Percentiles rank a stretch among this genome's conserved stretches.
Evolutionary conservation across 1,140 invertebrate genomes (phyloP).

Genomic region (Drosophila seguyi): DNA sequence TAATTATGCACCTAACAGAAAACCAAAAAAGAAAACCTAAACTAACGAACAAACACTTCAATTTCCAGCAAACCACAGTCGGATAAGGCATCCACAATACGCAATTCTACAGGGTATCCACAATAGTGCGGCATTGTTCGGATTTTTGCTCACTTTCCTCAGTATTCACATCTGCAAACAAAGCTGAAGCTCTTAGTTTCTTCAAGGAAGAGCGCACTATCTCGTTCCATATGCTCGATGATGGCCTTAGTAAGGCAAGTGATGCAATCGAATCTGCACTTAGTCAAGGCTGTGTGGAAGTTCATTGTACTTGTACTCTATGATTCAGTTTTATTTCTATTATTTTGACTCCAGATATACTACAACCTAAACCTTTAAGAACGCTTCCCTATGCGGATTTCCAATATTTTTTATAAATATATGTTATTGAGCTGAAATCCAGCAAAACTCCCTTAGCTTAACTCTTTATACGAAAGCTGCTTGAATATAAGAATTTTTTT

Average conservation of each 20-base stretch:
- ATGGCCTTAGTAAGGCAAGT: conserved; percentile 6
- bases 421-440: background rate
- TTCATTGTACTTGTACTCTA: conserved; percentile 5
- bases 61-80: background rate
- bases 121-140: conserved; percentile 62
- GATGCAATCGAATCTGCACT: conserved; percentile 28
- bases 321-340: background rate
- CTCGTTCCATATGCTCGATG: conserved; percentile 35
- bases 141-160: conserved; percentile 28
- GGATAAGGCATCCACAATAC: background rate
- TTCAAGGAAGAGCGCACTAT: conserved; percentile 27
- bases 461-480: background rate
- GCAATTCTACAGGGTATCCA: conserved; percentile 43
- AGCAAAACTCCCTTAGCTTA: background rate
- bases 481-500: background rate
- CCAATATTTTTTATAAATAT: background rate
- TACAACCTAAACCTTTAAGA: background rate
- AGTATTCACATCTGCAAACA: conserved; percentile 26
- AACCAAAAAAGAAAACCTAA: conserved; percentile 25
- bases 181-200: conserved; percentile 20
- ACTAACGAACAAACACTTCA: conserved; percentile 21
- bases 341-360: background rate
- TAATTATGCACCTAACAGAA: conserved; percentile 65
- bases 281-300: conserved; percentile 10
- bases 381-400: background rate